A percentile compares a stretch with the other conserved stretches of the same genome.
Conservation (phyloP, 2,888 invertebrate genomes). For the Synergus umbraculus region DNA sequence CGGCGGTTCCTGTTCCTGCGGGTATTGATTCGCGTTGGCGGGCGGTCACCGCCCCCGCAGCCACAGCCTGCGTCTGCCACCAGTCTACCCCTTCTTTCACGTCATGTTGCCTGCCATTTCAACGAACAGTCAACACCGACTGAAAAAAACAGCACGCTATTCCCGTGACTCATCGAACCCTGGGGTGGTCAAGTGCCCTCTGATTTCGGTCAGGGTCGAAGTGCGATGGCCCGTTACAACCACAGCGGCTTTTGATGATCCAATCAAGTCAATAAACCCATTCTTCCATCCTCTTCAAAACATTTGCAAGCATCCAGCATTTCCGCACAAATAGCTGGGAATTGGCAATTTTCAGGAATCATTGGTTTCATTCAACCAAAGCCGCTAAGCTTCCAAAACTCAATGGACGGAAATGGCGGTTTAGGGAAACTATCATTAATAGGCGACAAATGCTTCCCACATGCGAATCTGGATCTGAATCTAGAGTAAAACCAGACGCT, state of each 20-base stretch:
- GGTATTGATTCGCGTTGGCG: slow-evolving; percentile 78
- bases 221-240: slow-evolving; percentile 51
- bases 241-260: not conserved
- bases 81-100: slow-evolving; percentile 72
- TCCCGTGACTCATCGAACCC: slow-evolving; percentile 48
- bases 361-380: not conserved
- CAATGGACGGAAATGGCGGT: not conserved
- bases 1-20: slow-evolving; percentile 77
- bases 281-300: not conserved
- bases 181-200: slow-evolving; percentile 39
- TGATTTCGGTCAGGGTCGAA: slow-evolving; percentile 60
- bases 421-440: not conserved
- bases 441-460: not conserved
- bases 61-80: slow-evolving; percentile 73
- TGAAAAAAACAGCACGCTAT: slow-evolving; percentile 52
- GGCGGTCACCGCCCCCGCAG: slow-evolving; percentile 77
- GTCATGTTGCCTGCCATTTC: slow-evolving; percentile 66
- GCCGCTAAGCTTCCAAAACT: slow-evolving; percentile 5
- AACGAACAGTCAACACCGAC: slow-evolving; percentile 63
- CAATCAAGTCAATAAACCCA: not conserved
- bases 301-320: not conserved
- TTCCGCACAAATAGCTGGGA: not conserved
- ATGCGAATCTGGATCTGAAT: no score
- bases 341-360: no score
- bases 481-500: no score